Evolutionary conservation across 2,113 vertebrate genomes (phyloP).

Genomic region (Edolisoma coerulescens): DNA sequence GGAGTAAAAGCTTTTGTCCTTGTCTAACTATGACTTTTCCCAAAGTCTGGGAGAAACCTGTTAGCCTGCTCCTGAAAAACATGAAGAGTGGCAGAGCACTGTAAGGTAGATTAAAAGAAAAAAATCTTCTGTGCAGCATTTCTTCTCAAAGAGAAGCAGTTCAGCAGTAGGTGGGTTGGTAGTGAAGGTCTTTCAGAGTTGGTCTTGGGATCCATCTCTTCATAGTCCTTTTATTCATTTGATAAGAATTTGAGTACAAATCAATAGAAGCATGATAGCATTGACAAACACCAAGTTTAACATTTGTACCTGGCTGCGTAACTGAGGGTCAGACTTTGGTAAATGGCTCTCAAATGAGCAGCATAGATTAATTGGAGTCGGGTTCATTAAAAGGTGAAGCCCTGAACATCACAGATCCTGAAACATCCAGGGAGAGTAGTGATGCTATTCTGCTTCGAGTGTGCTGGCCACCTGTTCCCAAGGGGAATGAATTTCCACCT

Average conservation of each 20-base stretch:
- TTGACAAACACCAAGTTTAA: background rate
- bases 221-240: background rate
- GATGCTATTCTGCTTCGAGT: accelerated
- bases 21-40: background rate
- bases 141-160: background rate
- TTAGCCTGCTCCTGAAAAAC: background rate
- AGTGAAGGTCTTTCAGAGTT: background rate
- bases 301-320: background rate
- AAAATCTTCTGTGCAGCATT: accelerated
- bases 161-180: background rate
- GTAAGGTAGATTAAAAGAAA: background rate
- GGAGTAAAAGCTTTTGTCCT: background rate
- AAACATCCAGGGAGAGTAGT: background rate
- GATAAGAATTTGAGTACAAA: background rate
- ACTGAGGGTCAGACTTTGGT: background rate
- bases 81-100: background rate
- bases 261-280: background rate
- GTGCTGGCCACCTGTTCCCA: background rate
- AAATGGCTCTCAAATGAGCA: background rate
- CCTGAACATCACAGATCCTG: background rate
- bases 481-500: background rate
- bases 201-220: background rate
- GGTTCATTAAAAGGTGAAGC: background rate
- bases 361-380: background rate
- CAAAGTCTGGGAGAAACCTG: background rate